Evolutionary conservation across 1,140 invertebrate genomes (phyloP).

Genomic region (Hermatobates lingyangjiaoensis): DNA sequence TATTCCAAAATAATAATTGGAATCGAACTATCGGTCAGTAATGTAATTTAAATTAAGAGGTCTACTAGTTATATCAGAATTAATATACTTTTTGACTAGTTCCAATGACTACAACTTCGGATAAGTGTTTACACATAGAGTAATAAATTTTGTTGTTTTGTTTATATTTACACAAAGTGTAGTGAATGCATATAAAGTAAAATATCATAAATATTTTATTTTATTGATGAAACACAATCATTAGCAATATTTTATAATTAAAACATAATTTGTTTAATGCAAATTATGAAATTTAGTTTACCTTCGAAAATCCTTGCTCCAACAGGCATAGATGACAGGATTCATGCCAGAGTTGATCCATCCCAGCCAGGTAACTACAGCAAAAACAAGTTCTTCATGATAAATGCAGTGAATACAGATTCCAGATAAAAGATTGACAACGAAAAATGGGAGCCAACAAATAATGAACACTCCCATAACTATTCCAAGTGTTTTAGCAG

Average conservation of each 20-base stretch:
- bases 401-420: constrained; percentile 73
- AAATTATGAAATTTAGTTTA: constrained; percentile 25
- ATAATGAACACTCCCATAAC: constrained; percentile 97
- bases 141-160: too few relatives aligned
- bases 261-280: not conserved
- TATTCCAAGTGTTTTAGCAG: constrained; percentile 82
- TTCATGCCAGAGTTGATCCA: constrained; percentile 99
- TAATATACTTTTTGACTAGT: too few relatives aligned
- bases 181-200: too few relatives aligned
- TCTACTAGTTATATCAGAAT: too few relatives aligned
- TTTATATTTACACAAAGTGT: too few relatives aligned
- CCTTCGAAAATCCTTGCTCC: constrained; percentile 89
- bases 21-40: too few relatives aligned
- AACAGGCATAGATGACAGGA: constrained; percentile 91
- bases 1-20: too few relatives aligned
- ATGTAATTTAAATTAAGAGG: too few relatives aligned
- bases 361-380: constrained; percentile 92
- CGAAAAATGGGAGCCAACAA: constrained; percentile 96
- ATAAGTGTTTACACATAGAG: too few relatives aligned
- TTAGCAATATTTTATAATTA: too few relatives aligned
- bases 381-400: constrained; percentile 75
- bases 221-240: not conserved
- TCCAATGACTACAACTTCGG: too few relatives aligned
- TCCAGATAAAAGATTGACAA: constrained; percentile 81
- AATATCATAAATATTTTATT: not conserved